Evolutionary conservation across 2,113 vertebrate genomes (phyloP).

Genomic region (Fulica atra): DNA sequence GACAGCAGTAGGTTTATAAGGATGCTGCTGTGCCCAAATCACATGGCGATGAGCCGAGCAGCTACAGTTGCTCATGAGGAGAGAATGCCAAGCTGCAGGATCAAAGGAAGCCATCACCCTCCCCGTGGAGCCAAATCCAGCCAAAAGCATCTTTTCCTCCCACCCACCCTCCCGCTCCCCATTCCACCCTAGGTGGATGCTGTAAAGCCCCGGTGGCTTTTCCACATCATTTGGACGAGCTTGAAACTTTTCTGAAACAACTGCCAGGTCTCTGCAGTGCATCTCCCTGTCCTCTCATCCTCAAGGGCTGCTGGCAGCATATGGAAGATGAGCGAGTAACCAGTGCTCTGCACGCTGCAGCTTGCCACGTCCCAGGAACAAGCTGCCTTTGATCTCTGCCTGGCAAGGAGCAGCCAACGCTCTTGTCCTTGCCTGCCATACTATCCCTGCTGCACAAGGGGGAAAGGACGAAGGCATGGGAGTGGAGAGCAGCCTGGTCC

Average conservation of each 20-base stretch:
- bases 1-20: background rate
- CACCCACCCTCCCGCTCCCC: accelerated
- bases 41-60: background rate
- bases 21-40: conserved; percentile 24
- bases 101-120: background rate
- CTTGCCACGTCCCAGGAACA: background rate
- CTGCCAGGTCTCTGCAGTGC: background rate
- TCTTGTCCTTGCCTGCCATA: background rate
- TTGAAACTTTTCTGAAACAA: background rate
- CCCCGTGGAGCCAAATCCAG: background rate
- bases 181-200: background rate
- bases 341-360: accelerated
- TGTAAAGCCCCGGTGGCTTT: background rate
- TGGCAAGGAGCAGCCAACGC: background rate
- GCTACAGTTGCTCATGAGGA: background rate
- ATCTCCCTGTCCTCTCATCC: background rate
- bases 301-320: background rate
- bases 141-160: background rate
- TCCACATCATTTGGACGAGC: background rate
- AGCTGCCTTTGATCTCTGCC: background rate
- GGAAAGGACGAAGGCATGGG: background rate
- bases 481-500: background rate
- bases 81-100: accelerated
- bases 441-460: accelerated
- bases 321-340: background rate